Base-by-base conservation (phyloP, 2,797 vertebrate genomes). In the Xenopus petersii region DNA sequence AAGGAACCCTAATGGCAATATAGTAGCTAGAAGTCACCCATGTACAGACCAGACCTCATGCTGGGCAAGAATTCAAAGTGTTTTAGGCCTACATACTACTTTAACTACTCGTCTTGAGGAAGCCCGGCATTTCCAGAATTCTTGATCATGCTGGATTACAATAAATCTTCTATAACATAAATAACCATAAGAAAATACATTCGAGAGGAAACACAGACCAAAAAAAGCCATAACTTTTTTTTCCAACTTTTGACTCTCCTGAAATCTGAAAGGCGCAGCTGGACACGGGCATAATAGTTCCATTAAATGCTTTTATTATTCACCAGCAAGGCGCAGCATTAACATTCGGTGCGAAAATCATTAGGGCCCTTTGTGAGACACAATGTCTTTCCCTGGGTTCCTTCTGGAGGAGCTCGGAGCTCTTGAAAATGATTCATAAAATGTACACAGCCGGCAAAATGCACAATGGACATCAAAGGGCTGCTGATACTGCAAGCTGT, bases 381-480 rank as follows among this genome's bases (percentile, higher is more conserved):
- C 70, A 73, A 80, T 69, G 10, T 64, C 68, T 7, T 49, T 2
- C 72, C 26, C 72, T 8, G 56, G 24, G 76, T 80, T 71, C 70
- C 54, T 60, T 79, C 46, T 48, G 12, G 71, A 80, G 59, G 1
- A 64, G 15, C 76, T 75, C 0, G 51, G 58, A 73, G 26, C 21
- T 56, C 75, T 81, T 79, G 33, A 80, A 81, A 82, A 10, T 59
- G 80, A 79, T 66, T 61, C 75, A 55, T 64, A 70, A 79, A 81
- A 0, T 56, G 0, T 71, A 67, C 13, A 74, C 64, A 66, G 36
- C 60, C n/a, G n/a, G 67, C 17, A 79, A 64, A 17, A 24, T 80
- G 26, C 54, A 73, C 66, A 81, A 42, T 42, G 36, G 36, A 80
- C 30, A 67, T 15, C 49, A 64, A 75, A 79, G 49, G 36, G 55